These are phyloP conservation scores for Trachops cirrhosus DNA, from an alignment of 2,797 vertebrate species.

Conservation along the genomic window DNA sequence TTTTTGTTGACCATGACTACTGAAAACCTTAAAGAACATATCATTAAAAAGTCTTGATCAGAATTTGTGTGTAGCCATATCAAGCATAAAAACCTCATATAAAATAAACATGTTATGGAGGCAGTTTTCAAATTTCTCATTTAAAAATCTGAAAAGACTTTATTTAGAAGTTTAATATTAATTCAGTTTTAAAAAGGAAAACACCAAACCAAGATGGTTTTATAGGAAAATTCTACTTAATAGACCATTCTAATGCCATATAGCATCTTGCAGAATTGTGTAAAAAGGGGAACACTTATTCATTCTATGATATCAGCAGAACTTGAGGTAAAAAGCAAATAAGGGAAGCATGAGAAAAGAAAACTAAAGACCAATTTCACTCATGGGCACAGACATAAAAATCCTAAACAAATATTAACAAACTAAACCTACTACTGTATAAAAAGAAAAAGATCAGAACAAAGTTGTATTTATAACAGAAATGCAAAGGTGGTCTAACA, in stretches of 20 bases:
- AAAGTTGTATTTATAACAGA: slow-evolving; percentile 13
- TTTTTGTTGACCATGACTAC: slow-evolving; percentile 7
- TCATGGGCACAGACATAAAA: slow-evolving; percentile 36
- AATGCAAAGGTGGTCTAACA: slow-evolving; percentile 36
- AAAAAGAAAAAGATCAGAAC: slow-evolving; percentile 36
- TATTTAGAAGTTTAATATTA: slow-evolving; percentile 38
- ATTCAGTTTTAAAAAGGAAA: slow-evolving; percentile 35
- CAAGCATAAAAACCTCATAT: slow-evolving; percentile 29
- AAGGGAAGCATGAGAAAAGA: background rate
- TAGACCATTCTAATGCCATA: slow-evolving; percentile 20
- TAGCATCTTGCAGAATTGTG: slow-evolving; percentile 14
- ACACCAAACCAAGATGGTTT: slow-evolving; percentile 29
- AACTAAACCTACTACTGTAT: slow-evolving; percentile 16
- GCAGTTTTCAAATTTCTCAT: slow-evolving; percentile 37
- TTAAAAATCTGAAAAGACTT: slow-evolving; percentile 42
- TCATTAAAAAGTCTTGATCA: slow-evolving; percentile 39
- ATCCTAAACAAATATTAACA: slow-evolving; percentile 29
- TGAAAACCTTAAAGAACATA: slow-evolving; percentile 39
- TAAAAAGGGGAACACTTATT: slow-evolving; percentile 19
- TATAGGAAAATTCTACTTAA: slow-evolving; percentile 9
- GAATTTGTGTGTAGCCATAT: slow-evolving; percentile 37
- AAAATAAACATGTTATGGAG: slow-evolving; percentile 40
- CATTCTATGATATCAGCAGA: slow-evolving; percentile 4
- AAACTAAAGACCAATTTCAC: slow-evolving; percentile 40
- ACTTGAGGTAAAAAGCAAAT: slow-evolving; percentile 30